Percentiles rank a stretch among this genome's conserved stretches.
These are phyloP conservation scores for Drosophila kikkawai DNA, from an alignment of 1,140 invertebrate species.

Conservation along the genomic window DNA sequence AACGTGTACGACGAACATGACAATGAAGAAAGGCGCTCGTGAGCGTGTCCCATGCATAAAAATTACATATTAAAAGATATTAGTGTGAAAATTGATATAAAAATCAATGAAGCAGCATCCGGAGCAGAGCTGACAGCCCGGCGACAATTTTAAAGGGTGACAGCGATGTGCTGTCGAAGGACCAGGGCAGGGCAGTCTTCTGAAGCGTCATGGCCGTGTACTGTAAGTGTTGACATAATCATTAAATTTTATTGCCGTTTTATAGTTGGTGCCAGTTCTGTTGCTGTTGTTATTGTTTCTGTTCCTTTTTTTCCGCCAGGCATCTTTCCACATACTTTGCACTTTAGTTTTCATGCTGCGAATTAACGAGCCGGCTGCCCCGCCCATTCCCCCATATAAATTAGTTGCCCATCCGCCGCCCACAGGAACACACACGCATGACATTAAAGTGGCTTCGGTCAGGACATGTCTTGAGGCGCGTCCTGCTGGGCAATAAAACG, in stretches of 20 bases:
- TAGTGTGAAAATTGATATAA: conserved; percentile 83
- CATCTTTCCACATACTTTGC: conserved; percentile 65
- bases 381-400: conserved; percentile 63
- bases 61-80: conserved; percentile 83
- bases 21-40: conserved; percentile 17
- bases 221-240: conserved; percentile 81
- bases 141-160: conserved; percentile 65
- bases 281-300: conserved; percentile 12
- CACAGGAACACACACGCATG: conserved; percentile 49
- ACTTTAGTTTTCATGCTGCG: conserved; percentile 81
- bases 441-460: conserved; percentile 55
- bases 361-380: conserved; percentile 72
- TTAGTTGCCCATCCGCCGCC: conserved; percentile 60
- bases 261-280: conserved; percentile 45
- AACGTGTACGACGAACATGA: conserved; percentile 43
- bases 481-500: conserved; percentile 78
- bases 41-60: conserved; percentile 70
- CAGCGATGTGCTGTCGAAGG: conserved; percentile 18
- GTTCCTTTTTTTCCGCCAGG: not conserved
- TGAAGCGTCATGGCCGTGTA: conserved; percentile 67
- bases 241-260: conserved; percentile 78
- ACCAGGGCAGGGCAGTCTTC: conserved; percentile 48
- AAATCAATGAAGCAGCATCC: conserved; percentile 76
- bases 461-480: conserved; percentile 74
- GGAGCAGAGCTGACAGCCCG: conserved; percentile 24